Percentiles rank a stretch among this genome's conserved stretches.
Conservation (phyloP, 2,113 vertebrate genomes). For the Jacana jacana region DNA sequence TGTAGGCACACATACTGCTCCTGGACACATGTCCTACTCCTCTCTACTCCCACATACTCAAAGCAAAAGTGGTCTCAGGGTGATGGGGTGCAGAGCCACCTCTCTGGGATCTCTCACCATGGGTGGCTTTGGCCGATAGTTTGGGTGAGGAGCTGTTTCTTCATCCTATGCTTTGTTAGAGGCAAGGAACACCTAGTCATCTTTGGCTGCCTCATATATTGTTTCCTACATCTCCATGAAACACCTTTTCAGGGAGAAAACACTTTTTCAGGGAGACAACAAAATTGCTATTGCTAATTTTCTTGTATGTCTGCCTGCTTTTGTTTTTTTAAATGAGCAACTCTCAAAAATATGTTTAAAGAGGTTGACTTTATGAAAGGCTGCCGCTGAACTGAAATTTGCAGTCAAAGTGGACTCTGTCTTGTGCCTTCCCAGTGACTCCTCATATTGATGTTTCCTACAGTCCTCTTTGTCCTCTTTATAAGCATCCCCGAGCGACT, state of each 20-base stretch:
- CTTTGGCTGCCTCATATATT: not conserved
- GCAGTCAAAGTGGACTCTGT: not conserved
- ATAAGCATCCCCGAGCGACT: not conserved
- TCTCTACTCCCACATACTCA: not conserved
- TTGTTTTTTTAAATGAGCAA: not conserved
- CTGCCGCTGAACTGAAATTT: not conserved
- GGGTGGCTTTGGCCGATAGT: not conserved
- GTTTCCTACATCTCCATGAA: not conserved
- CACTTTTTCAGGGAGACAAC: not conserved
- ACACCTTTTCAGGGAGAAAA: not conserved
- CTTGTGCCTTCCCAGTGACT: not conserved
- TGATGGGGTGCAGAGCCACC: not conserved
- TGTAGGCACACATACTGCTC: rapidly evolving
- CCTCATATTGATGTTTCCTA: not conserved
- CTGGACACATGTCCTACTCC: rapidly evolving
- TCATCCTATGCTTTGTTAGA: not conserved
- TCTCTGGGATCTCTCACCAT: not conserved
- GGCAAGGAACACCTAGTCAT: not conserved
- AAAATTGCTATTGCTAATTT: not conserved
- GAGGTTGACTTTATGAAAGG: not conserved
- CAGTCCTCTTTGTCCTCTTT: not conserved
- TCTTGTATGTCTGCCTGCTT: not conserved
- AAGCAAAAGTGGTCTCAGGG: not conserved
- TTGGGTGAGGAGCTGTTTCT: not conserved
- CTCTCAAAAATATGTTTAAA: not conserved